Percentiles rank a stretch among this genome's conserved stretches.
These are phyloP conservation scores for Zaprionus ghesquierei DNA, from an alignment of 1,140 invertebrate genomes.

Conservation along the genomic window DNA sequence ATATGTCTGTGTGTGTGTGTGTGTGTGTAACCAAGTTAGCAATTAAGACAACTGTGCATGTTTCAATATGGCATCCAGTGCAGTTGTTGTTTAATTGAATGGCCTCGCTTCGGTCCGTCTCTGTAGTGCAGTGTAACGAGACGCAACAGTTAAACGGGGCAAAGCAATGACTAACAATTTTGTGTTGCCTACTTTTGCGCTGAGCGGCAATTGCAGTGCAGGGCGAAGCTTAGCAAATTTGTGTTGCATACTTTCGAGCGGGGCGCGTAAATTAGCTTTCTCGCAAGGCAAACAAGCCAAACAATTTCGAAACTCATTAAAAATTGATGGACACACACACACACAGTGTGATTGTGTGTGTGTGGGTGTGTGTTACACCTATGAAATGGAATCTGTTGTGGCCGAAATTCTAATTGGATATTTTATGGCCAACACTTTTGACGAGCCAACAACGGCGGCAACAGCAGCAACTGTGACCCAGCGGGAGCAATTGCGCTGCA, in stretches of 20 bases:
- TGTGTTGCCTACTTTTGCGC: background rate
- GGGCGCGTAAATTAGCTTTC: slow-evolving; percentile 42
- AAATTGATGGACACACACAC: slow-evolving; percentile 73
- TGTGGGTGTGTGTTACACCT: slow-evolving; percentile 21
- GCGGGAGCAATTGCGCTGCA: slow-evolving; percentile 70
- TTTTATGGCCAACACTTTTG: slow-evolving; percentile 73
- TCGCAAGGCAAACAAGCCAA: slow-evolving; percentile 33
- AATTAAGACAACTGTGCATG: slow-evolving; percentile 61
- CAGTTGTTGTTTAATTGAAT: slow-evolving; percentile 44
- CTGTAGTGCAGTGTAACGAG: background rate
- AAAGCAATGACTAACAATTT: background rate
- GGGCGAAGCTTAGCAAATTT: slow-evolving; percentile 8
- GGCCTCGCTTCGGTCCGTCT: background rate
- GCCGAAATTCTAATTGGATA: slow-evolving; percentile 73
- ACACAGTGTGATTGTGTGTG: background rate
- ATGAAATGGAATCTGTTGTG: slow-evolving; percentile 50
- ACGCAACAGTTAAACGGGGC: background rate
- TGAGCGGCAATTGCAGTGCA: background rate
- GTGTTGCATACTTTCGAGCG: slow-evolving; percentile 22
- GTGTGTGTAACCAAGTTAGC: slow-evolving; percentile 55
- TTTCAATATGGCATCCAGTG: slow-evolving; percentile 37
- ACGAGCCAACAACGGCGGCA: slow-evolving; percentile 42
- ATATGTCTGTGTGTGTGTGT: background rate
- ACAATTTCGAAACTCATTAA: slow-evolving; percentile 79
- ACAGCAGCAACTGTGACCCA: slow-evolving; percentile 27